Evolutionary conservation across 2,888 invertebrate genomes (phyloP).

Genomic region (Lepidocyrtinus sp.): DNA sequence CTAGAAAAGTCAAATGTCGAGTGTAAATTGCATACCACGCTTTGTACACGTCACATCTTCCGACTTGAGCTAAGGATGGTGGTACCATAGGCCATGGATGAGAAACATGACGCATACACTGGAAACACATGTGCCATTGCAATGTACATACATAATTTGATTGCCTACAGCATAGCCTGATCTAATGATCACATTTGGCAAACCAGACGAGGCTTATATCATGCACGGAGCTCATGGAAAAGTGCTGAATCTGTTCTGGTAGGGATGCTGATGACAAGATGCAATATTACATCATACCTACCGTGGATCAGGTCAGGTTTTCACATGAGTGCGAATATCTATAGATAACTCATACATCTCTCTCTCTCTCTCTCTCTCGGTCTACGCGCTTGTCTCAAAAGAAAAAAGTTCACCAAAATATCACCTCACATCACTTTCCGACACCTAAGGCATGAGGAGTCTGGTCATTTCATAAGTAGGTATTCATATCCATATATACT

Average conservation of each 20-base stretch:
- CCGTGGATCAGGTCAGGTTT: background rate
- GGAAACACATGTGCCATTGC: conserved; percentile 17
- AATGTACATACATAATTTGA: background rate
- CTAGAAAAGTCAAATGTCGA: background rate
- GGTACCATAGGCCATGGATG: background rate
- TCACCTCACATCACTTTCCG: no score
- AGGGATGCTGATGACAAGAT: background rate
- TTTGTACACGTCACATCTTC: conserved; percentile 9
- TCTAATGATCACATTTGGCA: conserved; percentile 17
- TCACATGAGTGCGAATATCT: background rate
- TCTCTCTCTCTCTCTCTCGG: no score
- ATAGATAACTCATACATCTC: no score
- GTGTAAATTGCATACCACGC: background rate
- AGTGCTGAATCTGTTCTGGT: conserved; percentile 2
- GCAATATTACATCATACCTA: background rate
- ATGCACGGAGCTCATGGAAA: conserved; percentile 45
- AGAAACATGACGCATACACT: conserved; percentile 9
- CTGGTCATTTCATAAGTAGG: no score
- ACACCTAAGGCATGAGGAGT: no score
- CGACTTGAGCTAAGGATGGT: background rate
- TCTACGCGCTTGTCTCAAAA: no score
- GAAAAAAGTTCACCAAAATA: no score
- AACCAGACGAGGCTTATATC: conserved; percentile 14
- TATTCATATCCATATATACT: no score
- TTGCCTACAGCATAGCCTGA: conserved; percentile 23